Evolutionary conservation across 2,888 invertebrate genomes (phyloP).

Genomic region (Xiphydria camelus): DNA sequence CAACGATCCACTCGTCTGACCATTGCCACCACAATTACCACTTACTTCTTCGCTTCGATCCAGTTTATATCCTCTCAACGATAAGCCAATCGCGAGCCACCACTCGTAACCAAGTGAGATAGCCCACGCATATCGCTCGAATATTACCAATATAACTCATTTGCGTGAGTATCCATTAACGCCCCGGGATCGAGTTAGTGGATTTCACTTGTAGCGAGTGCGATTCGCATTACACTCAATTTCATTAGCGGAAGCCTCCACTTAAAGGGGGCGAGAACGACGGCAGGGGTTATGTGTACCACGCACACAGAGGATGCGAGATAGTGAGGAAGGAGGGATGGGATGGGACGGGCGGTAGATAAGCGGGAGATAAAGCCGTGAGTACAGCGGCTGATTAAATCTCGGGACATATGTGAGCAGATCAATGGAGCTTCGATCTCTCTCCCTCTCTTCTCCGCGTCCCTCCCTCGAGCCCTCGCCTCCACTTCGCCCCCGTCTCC

Average conservation of each 20-base stretch:
- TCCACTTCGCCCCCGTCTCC: constrained; percentile 4
- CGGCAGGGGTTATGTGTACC: constrained; percentile 15
- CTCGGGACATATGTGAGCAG: constrained; percentile 55
- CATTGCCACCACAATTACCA: no score
- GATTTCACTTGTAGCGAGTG: constrained; percentile 44
- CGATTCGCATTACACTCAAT: constrained; percentile 49
- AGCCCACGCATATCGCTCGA: no score
- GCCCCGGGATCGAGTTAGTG: constrained; percentile 40
- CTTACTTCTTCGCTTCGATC: no score
- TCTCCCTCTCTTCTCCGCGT: constrained; percentile 14
- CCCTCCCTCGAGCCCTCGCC: constrained; percentile 9
- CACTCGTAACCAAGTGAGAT: no score
- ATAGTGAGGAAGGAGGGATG: constrained; percentile 27
- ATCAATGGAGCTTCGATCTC: constrained; percentile 42
- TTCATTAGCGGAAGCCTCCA: constrained; percentile 44
- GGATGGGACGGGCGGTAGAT: constrained; percentile 21
- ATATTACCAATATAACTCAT: constrained; percentile 37
- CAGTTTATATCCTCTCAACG: no score
- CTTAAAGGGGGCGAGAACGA: constrained; percentile 9
- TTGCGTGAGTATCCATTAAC: constrained; percentile 46
- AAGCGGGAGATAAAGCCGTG: constrained; percentile 48
- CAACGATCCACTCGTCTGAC: no score
- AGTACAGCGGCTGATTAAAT: constrained; percentile 57
- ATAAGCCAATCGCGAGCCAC: no score
- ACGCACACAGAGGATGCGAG: constrained; percentile 15